A percentile compares a stretch with the other conserved stretches of the same genome.
These are phyloP conservation scores for Schlechtendalia chinensis DNA, from an alignment of 1,140 invertebrate genomes.

Conservation along the genomic window DNA sequence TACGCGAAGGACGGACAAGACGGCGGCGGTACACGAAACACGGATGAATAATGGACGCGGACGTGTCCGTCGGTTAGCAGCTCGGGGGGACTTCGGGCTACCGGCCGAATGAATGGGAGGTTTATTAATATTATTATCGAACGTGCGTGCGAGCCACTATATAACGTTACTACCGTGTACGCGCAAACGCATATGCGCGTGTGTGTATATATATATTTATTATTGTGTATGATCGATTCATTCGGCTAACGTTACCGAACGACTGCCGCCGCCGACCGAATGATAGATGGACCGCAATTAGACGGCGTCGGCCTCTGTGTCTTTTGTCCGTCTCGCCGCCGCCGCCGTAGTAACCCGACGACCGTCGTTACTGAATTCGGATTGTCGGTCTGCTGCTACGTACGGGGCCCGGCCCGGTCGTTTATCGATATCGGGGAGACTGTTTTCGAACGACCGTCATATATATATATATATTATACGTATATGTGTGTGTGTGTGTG, in stretches of 20 bases:
- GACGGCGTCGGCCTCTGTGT: constrained; percentile 26
- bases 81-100: constrained; percentile 29
- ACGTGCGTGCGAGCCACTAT: constrained; percentile 13
- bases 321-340: background rate
- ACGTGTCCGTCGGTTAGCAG: constrained; percentile 21
- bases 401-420: too few relatives aligned
- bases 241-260: constrained; percentile 45
- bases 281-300: constrained; percentile 49
- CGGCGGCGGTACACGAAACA: constrained; percentile 8
- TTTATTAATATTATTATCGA: constrained; percentile 48
- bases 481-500: too few relatives aligned
- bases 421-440: too few relatives aligned
- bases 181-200: background rate
- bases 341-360: background rate
- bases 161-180: background rate
- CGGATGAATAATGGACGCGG: constrained; percentile 39
- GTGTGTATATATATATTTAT: constrained; percentile 33
- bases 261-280: constrained; percentile 20
- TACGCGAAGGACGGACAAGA: background rate
- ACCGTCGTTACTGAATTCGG: background rate
- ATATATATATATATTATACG: too few relatives aligned
- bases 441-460: too few relatives aligned
- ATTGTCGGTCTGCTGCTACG: too few relatives aligned
- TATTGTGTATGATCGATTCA: constrained; percentile 49
- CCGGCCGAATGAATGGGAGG: constrained; percentile 46